phyloP scores from a whole-genome alignment of 2,113 vertebrate species.

The Etheostoma spectabile region DNA sequence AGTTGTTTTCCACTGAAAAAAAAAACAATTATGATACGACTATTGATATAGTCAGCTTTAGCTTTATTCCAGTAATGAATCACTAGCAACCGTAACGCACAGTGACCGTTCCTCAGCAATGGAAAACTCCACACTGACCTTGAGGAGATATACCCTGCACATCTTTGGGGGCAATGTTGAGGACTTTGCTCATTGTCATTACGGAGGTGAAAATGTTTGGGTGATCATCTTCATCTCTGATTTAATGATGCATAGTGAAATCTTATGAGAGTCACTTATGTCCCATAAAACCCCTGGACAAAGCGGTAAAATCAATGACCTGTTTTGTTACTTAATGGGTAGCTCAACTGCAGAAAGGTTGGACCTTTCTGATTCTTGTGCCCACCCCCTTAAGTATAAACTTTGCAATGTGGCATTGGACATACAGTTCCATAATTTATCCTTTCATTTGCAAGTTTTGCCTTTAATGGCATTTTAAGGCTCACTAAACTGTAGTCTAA shows the following conservation, averaged over 20 bases:
- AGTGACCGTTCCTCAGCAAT: background rate
- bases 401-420: slow-evolving; percentile 48
- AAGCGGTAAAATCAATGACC: slow-evolving; percentile 86
- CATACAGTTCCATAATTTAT: slow-evolving; percentile 31
- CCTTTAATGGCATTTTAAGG: background rate
- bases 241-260: slow-evolving; percentile 87
- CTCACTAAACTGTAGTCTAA: slow-evolving; percentile 1
- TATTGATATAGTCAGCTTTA: slow-evolving; percentile 7
- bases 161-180: slow-evolving; percentile 73
- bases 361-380: slow-evolving; percentile 66
- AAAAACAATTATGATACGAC: slow-evolving; percentile 19
- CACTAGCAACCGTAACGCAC: background rate
- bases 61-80: slow-evolving; percentile 3
- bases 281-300: slow-evolving; percentile 84
- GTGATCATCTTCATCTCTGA: slow-evolving; percentile 84
- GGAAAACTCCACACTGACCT: slow-evolving; percentile 55
- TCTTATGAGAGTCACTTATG: slow-evolving; percentile 87
- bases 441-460: slow-evolving; percentile 13
- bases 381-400: slow-evolving; percentile 60
- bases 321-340: slow-evolving; percentile 86
- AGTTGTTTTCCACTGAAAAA: slow-evolving; percentile 14
- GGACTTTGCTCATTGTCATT: slow-evolving; percentile 80
- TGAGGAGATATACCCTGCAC: slow-evolving; percentile 57
- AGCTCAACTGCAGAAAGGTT: slow-evolving; percentile 80
- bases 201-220: slow-evolving; percentile 81